Evolutionary conservation across 1,140 invertebrate genomes (phyloP).

Genomic region (Sycophaga agraensis): DNA sequence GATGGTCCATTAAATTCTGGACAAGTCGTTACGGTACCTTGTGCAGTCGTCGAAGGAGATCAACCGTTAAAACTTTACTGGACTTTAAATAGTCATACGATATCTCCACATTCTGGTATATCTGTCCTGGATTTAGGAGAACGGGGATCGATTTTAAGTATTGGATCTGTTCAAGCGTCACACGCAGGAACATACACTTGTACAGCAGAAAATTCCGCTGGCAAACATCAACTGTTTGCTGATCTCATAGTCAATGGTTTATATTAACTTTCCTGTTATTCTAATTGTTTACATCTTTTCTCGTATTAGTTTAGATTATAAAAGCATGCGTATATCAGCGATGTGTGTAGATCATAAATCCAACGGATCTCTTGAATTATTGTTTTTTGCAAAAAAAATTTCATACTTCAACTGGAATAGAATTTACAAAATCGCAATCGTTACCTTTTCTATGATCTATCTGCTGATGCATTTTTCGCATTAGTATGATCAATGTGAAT

Average conservation of each 20-base stretch:
- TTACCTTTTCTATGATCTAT: too few relatives aligned
- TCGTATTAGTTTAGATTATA: too few relatives aligned
- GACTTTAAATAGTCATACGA: conserved; percentile 63
- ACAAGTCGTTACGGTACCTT: conserved; percentile 58
- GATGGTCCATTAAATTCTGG: conserved; percentile 58
- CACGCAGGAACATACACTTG: conserved; percentile 84
- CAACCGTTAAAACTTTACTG: conserved; percentile 64
- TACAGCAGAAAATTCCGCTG: conserved; percentile 73
- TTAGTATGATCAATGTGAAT: too few relatives aligned
- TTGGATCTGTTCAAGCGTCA: conserved; percentile 68
- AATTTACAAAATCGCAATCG: too few relatives aligned
- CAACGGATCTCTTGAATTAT: not conserved
- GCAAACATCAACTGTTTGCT: conserved; percentile 64
- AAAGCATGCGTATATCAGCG: conserved; percentile 3
- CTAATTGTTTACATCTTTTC: too few relatives aligned
- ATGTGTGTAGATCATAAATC: not conserved
- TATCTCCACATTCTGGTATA: conserved; percentile 64
- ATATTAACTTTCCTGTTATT: too few relatives aligned
- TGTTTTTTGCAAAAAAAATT: too few relatives aligned
- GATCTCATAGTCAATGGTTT: conserved; percentile 74
- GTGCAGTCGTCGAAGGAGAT: conserved; percentile 58
- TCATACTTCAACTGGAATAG: too few relatives aligned
- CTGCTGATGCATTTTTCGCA: too few relatives aligned
- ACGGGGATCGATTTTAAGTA: conserved; percentile 71
- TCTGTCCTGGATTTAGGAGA: conserved; percentile 67